Evolutionary conservation across 2,113 vertebrate genomes (phyloP).

Genomic region (Turnix velox): DNA sequence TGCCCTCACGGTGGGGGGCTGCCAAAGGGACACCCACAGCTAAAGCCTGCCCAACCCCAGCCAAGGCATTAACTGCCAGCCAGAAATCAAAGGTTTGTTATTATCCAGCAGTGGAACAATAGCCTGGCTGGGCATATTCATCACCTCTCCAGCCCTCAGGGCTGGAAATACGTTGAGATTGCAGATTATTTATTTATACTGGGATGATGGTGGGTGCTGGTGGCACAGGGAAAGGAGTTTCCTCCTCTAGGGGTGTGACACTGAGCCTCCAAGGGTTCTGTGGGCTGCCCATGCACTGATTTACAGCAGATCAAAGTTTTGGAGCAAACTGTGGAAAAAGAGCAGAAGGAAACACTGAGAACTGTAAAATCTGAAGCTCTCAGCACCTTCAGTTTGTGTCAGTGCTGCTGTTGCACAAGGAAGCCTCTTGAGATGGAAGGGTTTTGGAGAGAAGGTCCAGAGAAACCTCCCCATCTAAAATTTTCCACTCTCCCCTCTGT

Average conservation of each 20-base stretch:
- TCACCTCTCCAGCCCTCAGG: not conserved
- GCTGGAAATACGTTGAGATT: not conserved
- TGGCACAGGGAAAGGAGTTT: not conserved
- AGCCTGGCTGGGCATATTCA: slow-evolving; percentile 8
- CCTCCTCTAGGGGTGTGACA: fast-evolving
- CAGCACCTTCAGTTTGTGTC: not conserved
- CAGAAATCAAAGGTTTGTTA: slow-evolving; percentile 44
- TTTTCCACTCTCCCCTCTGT: not conserved
- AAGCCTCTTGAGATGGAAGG: not conserved
- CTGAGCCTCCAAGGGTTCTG: fast-evolving
- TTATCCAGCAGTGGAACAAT: slow-evolving; percentile 29
- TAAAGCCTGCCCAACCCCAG: not conserved
- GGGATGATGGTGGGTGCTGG: not conserved
- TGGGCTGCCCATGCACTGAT: not conserved
- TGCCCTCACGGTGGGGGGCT: not conserved
- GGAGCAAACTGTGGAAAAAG: not conserved
- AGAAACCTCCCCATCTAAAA: not conserved
- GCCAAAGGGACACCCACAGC: not conserved
- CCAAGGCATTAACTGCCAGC: not conserved
- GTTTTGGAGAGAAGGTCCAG: not conserved
- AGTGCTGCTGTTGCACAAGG: fast-evolving
- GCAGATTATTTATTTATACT: slow-evolving; percentile 12
- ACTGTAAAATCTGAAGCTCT: not conserved
- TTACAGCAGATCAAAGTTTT: not conserved
- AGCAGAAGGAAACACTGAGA: not conserved